Percentiles rank a stretch among this genome's conserved stretches.
Evolutionary conservation across 2,797 vertebrate genomes (phyloP).

Genomic region (Hozukius guyotensis): DNA sequence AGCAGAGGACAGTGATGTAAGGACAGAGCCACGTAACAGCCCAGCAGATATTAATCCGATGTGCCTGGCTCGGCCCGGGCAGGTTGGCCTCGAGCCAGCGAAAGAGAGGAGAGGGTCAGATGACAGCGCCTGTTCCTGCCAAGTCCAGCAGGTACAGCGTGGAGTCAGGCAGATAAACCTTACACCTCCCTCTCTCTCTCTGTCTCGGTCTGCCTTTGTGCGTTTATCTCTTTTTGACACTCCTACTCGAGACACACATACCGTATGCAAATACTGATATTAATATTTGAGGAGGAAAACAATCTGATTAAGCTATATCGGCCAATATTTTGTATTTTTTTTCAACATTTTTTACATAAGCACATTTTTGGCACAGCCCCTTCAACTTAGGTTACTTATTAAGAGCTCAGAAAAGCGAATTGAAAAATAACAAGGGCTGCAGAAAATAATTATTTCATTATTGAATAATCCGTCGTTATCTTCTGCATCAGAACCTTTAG

Average conservation of each 20-base stretch:
- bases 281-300: not conserved
- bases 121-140: constrained; percentile 37
- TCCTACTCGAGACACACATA: not conserved
- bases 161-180: constrained; percentile 12
- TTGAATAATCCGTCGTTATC: not conserved
- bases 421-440: not conserved
- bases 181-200: not conserved
- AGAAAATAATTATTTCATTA: not conserved
- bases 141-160: constrained; percentile 41
- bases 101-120: constrained; percentile 44
- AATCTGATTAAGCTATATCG: not conserved
- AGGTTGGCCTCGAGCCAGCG: constrained; percentile 38
- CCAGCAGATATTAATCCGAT: constrained; percentile 54
- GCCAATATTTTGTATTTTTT: not conserved
- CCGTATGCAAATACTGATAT: not conserved
- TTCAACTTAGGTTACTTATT: not conserved
- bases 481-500: not conserved
- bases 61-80: constrained; percentile 19
- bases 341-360: not conserved
- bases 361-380: not conserved
- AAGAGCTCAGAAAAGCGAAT: not conserved
- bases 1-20: constrained; percentile 59
- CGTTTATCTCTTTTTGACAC: not conserved
- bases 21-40: constrained; percentile 35
- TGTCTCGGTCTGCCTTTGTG: not conserved